Conservation (phyloP, 2,888 invertebrate genomes). For the Plagiodera versicolora region DNA sequence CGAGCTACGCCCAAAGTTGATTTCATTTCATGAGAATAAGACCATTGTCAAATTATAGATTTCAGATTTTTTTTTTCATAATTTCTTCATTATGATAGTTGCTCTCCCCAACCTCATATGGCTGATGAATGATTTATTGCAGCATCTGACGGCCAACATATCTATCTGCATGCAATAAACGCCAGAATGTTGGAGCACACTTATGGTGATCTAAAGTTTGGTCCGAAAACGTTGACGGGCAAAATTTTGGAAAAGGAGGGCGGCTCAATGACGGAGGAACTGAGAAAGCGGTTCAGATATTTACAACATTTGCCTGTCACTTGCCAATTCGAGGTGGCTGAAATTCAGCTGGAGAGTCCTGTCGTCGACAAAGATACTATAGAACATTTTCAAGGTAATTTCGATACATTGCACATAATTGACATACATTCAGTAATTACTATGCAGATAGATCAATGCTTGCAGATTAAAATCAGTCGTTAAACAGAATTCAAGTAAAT, state of each 20-base stretch:
- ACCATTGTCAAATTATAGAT: too few species aligned
- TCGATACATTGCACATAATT: too few species aligned
- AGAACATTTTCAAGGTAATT: constrained; percentile 69
- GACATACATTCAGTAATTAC: too few species aligned
- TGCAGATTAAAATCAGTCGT: too few species aligned
- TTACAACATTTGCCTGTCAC: constrained; percentile 87
- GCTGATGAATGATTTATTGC: constrained; percentile 44
- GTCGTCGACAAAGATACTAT: constrained; percentile 70
- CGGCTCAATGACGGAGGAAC: constrained; percentile 80
- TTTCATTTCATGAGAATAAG: too few species aligned
- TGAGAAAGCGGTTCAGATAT: constrained; percentile 74
- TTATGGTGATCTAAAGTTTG: constrained; percentile 79
- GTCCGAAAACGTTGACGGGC: constrained; percentile 74
- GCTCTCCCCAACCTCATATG: too few species aligned
- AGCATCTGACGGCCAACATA: constrained; percentile 90
- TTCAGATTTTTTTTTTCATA: too few species aligned
- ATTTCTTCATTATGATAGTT: too few species aligned
- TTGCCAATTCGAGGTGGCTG: constrained; percentile 88
- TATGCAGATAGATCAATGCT: too few species aligned
- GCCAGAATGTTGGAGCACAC: constrained; percentile 84
- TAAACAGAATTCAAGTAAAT: too few species aligned
- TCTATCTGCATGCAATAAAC: constrained; percentile 89
- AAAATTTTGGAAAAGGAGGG: constrained; percentile 86
- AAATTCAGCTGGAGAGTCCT: constrained; percentile 78
- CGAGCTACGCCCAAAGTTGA: too few species aligned